These are phyloP conservation scores for Phenganax stokvisi DNA, from an alignment of 92 coral and sea anemone genomes.

Conservation along the genomic window DNA sequence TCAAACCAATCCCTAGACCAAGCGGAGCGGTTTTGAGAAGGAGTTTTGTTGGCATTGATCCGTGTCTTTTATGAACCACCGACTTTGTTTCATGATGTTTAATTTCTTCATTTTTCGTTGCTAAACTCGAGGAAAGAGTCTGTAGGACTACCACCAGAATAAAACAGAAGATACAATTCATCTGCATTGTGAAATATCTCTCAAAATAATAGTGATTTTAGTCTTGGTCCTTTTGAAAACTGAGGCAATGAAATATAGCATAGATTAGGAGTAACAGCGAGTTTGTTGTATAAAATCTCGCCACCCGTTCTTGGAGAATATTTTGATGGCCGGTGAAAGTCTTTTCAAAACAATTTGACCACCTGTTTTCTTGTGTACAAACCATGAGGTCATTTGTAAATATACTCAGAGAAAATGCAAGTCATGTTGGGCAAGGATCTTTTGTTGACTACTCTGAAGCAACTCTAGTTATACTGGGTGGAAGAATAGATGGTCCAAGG, in stretches of 20 bases:
- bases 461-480: background rate
- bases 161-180: background rate
- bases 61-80: background rate
- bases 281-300: background rate
- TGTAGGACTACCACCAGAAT: background rate
- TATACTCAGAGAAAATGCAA: background rate
- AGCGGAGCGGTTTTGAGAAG: slow-evolving; percentile 10
- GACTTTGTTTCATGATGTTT: background rate
- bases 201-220: background rate
- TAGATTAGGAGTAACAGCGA: background rate
- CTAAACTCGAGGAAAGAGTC: background rate
- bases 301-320: slow-evolving; percentile 1
- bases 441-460: background rate
- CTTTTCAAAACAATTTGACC: slow-evolving; percentile 24
- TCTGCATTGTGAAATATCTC: background rate
- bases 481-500: background rate
- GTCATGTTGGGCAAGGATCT: background rate
- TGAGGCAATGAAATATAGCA: background rate
- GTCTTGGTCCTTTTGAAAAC: background rate
- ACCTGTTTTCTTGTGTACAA: slow-evolving; percentile 5
- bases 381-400: slow-evolving; percentile 16
- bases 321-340: background rate
- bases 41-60: background rate
- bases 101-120: background rate
- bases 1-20: background rate